Evolutionary conservation across 2,113 vertebrate species (phyloP).

Genomic region (Chloebia gouldiae): DNA sequence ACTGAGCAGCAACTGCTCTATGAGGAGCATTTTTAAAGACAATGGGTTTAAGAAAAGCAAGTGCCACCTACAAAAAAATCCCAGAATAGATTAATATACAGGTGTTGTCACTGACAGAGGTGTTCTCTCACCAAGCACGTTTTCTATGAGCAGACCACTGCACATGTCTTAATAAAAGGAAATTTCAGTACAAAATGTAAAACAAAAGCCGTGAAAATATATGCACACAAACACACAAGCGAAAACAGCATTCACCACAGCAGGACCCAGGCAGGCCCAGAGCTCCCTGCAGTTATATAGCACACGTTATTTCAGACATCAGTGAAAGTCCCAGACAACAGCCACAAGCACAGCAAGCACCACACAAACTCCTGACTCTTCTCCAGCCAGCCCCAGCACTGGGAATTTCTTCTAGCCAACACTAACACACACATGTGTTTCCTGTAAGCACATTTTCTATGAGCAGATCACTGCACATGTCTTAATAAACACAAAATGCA

Average conservation of each 20-base stretch:
- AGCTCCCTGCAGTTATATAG: not conserved
- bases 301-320: not conserved
- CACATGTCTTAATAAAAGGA: not conserved
- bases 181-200: not conserved
- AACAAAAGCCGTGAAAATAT: not conserved
- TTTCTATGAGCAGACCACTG: too few relatives aligned
- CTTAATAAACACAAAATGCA: not conserved
- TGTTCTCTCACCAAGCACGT: not conserved
- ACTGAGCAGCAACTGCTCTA: not conserved
- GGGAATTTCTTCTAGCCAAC: not conserved
- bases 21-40: not conserved
- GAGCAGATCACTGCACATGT: accelerated
- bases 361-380: not conserved
- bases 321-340: not conserved
- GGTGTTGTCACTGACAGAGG: not conserved
- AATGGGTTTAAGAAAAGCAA: not conserved
- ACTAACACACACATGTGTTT: accelerated
- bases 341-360: not conserved
- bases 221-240: accelerated
- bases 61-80: not conserved
- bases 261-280: not conserved
- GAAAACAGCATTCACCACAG: not conserved
- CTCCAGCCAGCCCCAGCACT: not conserved
- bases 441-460: accelerated
- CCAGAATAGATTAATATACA: not conserved